phyloP scores from a whole-genome alignment of 2,888 invertebrate species.

The Watsonalla cultraria region DNA sequence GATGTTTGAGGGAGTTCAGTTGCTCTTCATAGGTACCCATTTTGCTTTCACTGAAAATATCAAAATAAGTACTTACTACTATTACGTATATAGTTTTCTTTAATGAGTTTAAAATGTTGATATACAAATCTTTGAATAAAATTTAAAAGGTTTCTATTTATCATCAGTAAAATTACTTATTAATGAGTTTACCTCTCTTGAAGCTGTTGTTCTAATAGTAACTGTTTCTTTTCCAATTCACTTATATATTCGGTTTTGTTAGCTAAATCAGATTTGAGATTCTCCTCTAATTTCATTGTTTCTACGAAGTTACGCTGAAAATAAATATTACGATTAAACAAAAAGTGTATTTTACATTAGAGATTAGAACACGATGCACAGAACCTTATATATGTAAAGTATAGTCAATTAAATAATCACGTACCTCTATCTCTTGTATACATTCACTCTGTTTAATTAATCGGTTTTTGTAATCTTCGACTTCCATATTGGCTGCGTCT shows the following conservation, averaged over 20 bases:
- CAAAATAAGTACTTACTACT: neutral
- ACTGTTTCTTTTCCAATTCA: constrained; percentile 46
- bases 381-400: too few relatives aligned
- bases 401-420: neutral
- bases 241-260: constrained; percentile 45
- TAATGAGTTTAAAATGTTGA: too few relatives aligned
- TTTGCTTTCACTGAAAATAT: constrained; percentile 45
- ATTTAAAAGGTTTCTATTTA: too few relatives aligned
- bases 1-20: constrained; percentile 42
- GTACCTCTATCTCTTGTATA: constrained; percentile 50
- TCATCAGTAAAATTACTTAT: too few relatives aligned
- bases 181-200: constrained; percentile 38
- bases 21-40: constrained; percentile 54
- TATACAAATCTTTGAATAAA: too few relatives aligned
- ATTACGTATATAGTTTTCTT: too few relatives aligned
- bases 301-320: constrained; percentile 44
- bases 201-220: constrained; percentile 39
- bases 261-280: constrained; percentile 34
- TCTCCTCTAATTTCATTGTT: constrained; percentile 30
- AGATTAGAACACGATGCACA: too few relatives aligned
- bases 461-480: constrained; percentile 35
- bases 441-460: constrained; percentile 34
- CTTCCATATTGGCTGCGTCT: constrained; percentile 32
- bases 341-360: too few relatives aligned
- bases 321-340: neutral